Evolutionary conservation across 2,113 vertebrate genomes (phyloP), one percentile per base, ranked within the genome.

Genomic region (Oreamnos americanus): DNA sequence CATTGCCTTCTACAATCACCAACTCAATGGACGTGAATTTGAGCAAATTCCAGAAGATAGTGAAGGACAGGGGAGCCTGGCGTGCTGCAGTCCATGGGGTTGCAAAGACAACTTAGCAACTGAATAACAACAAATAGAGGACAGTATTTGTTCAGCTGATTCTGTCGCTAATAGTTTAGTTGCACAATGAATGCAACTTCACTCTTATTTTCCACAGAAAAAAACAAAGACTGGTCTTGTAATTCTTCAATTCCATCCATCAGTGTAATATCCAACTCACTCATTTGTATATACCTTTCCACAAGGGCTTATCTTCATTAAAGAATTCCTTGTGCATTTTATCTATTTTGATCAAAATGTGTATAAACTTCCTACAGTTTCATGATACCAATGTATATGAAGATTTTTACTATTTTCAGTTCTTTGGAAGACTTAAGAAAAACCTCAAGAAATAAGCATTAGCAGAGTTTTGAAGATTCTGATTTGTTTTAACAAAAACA

Each of bases 331-430:
- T 60, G 5, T 47, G 1, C 10, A 53, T 13, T 26, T 91, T 36
- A 94, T 94, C 74, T 95, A 60, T 89, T 94, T 60, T 87, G 30
- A 36, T 16, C 53, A 94, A 94, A 94, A 81, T 14, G 0, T 85
- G 2, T 33, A 76, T 86, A 95, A 96, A 47, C 55, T 82, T 74
- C 62, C 74, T 90, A 21, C 90, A 90, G 14, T 45, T 96, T 91
- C 39, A 82, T 93, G 43, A 85, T 60, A 86, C 7, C 30, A 23
- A 25, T 55, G 2, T n/a, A 88, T 7, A 28, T 93, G 49, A 87
- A 36, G 16, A 90, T 92, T 97, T 96, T 81, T 91, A 97, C 92
- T 51, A 95, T 71, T 90, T 96, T 87, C 21, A 94, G 43, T 79
- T 96, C 58, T 88, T 96, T 95, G n/a, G 19, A 62, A 95, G 88